Evolutionary conservation across 64 coral and sea anemone species (phyloP).

Genomic region (Porites australiensis): DNA sequence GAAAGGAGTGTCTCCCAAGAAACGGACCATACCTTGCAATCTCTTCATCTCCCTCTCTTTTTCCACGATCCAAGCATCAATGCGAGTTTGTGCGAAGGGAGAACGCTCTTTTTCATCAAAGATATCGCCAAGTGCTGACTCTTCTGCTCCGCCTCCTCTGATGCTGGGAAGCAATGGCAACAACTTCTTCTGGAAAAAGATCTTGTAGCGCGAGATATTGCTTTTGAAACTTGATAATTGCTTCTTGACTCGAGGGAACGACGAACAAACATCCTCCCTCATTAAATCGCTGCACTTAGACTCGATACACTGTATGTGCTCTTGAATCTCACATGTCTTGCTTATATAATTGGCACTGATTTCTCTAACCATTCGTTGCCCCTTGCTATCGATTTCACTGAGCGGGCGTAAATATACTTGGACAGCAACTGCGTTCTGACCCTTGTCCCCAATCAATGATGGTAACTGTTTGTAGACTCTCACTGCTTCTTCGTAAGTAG

Average conservation of each 20-base stretch:
- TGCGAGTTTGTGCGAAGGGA: constrained; percentile 18
- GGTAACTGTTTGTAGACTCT: constrained; percentile 53
- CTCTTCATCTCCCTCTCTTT: constrained; percentile 49
- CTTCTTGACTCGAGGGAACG: constrained; percentile 28
- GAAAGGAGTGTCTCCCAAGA: constrained; percentile 26
- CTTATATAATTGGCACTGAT: constrained; percentile 43
- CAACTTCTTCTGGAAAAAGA: constrained; percentile 30
- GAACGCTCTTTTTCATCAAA: constrained; percentile 50
- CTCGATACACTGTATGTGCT: constrained; percentile 10
- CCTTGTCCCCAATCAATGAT: constrained; percentile 48
- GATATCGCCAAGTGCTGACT: constrained; percentile 14
- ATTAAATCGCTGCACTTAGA: constrained; percentile 39
- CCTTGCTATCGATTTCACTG: constrained; percentile 49
- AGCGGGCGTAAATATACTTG: constrained; percentile 52
- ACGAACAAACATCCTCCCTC: constrained; percentile 18
- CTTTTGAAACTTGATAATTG: not conserved
- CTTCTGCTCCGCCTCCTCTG: constrained; percentile 33
- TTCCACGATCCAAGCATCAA: constrained; percentile 28
- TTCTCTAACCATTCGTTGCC: constrained; percentile 22
- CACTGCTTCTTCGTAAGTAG: constrained; percentile 53
- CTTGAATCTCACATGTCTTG: constrained; percentile 8
- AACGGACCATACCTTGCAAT: constrained; percentile 17
- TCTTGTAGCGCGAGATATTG: not conserved
- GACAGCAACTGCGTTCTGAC: constrained; percentile 44
- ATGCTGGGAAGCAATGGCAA: constrained; percentile 32